Base-by-base conservation (phyloP, 2,113 vertebrate genomes). In the Mirounga angustirostris region DNA sequence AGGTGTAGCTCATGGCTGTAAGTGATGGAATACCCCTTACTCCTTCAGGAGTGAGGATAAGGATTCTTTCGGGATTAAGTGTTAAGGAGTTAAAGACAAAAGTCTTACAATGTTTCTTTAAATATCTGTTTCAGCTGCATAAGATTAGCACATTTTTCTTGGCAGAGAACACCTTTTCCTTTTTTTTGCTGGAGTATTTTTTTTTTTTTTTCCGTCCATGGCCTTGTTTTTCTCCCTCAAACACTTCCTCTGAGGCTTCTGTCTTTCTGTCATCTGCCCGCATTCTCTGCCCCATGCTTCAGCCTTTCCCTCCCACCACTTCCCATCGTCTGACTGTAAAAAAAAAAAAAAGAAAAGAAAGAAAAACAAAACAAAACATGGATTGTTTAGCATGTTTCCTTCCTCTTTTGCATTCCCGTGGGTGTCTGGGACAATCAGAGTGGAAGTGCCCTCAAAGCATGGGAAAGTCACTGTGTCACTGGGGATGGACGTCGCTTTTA, bases 101-200 rank as follows among this genome's bases (percentile, higher is more conserved):
- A 96, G 85, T 74, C 71, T 97, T 97, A 94, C 61, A 36, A 15
- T 81, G 92, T 96, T 91, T 97, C 97, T 90, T 98, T 96, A 98
- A 97, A 89, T 96, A 93, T 92, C 85, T 87, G 69, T 54, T 86
- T 94, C 80, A 95, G 83, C 95, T 93, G 90, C 95, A 96, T 96
- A 95, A 85, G 94, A 97, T 97, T 97, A 97, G 95, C 96, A 97
- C 94, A 50, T 98, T 98, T 96, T 97, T 97, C 98, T 98, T 98
- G 97, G 97, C 97, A 94, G 36, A 83, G 91, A 91, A n/a, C 91
- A 84, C 96, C 96, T 97, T 95, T 97, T 97, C 89, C 86, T 94
- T 97, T 88, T 94, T 94, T 88, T 63, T 93, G 84, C 94, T 54
- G 30, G 92, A 87, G 91, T 65, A 80, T 96, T 82, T 95, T 92